Percentiles rank a stretch among this genome's conserved stretches.
phyloP scores from a whole-genome alignment of 2,888 invertebrate species.

The Dusona sp. region DNA sequence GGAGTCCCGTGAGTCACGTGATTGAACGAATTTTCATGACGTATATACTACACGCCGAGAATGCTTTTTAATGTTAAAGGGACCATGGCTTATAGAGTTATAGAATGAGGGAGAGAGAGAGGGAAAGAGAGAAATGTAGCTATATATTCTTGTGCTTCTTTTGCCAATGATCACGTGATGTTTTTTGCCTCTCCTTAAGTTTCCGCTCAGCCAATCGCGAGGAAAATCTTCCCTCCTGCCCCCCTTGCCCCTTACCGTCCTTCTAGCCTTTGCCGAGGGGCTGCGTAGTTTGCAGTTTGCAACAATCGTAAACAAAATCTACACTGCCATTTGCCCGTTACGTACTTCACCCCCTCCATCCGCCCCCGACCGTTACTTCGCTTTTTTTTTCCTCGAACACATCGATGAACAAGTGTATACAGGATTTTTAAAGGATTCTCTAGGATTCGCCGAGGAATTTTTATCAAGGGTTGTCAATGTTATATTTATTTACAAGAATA shows the following conservation, averaged over 20 bases:
- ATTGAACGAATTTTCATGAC: constrained; percentile 79
- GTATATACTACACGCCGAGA: constrained; percentile 70
- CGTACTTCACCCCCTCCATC: constrained; percentile 2
- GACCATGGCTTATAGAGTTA: constrained; percentile 69
- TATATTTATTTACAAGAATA: constrained; percentile 59
- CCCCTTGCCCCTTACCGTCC: not conserved
- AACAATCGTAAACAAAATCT: constrained; percentile 62
- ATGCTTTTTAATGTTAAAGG: constrained; percentile 76
- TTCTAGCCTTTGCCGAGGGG: constrained; percentile 2
- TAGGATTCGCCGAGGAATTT: not conserved
- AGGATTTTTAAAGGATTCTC: not conserved
- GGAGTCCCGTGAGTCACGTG: constrained; percentile 77
- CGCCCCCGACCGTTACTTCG: not conserved
- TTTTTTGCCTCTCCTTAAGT: constrained; percentile 53
- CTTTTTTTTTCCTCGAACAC: not conserved
- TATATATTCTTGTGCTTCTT: constrained; percentile 47
- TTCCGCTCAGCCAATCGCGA: constrained; percentile 50
- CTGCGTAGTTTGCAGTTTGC: constrained; percentile 32
- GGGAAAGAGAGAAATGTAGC: not conserved
- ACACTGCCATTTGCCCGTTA: not conserved
- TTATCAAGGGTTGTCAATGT: not conserved
- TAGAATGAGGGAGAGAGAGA: constrained; percentile 35
- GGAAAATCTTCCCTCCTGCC: constrained; percentile 25
- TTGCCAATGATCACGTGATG: constrained; percentile 63
- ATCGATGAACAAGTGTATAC: not conserved